Evolutionary conservation across 2,888 invertebrate genomes (phyloP).

Genomic region (Rosalia funebris): DNA sequence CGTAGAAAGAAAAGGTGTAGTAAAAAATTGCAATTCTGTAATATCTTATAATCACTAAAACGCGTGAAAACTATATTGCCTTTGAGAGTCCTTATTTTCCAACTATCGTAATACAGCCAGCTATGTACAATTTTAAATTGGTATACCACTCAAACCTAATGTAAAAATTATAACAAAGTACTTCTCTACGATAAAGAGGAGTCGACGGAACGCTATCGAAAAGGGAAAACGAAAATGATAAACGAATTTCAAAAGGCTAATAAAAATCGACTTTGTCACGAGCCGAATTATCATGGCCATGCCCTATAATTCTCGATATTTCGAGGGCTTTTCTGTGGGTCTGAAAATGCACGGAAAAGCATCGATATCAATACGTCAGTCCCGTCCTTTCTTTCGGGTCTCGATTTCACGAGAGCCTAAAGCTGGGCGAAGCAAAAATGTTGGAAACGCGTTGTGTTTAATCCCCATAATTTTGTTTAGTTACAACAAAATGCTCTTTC

Average conservation of each 20-base stretch:
- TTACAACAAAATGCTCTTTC: not conserved
- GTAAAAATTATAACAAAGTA: too few relatives aligned
- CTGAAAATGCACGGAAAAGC: not conserved
- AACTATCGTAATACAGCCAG: too few relatives aligned
- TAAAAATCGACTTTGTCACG: slow-evolving; percentile 20
- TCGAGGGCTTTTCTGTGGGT: slow-evolving; percentile 1
- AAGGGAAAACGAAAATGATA: slow-evolving; percentile 11
- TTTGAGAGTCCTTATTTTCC: too few relatives aligned
- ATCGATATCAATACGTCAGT: slow-evolving; percentile 9
- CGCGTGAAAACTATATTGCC: too few relatives aligned
- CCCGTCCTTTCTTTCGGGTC: not conserved
- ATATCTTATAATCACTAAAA: too few relatives aligned
- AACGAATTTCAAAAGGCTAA: slow-evolving; percentile 17
- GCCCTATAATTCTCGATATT: slow-evolving; percentile 9
- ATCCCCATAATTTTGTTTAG: not conserved
- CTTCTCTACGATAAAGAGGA: not conserved
- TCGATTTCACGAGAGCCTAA: not conserved
- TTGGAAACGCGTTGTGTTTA: not conserved
- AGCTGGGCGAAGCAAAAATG: not conserved
- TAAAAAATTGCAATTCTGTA: too few relatives aligned
- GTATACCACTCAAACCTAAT: too few relatives aligned
- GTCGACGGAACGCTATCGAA: slow-evolving; percentile 5
- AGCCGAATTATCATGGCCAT: slow-evolving; percentile 6
- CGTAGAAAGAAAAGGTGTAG: too few relatives aligned
- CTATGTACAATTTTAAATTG: too few relatives aligned